Evolutionary conservation across 2,888 invertebrate genomes (phyloP), one percentile per base, ranked within the genome.

Genomic region (Abscondita cerata): DNA sequence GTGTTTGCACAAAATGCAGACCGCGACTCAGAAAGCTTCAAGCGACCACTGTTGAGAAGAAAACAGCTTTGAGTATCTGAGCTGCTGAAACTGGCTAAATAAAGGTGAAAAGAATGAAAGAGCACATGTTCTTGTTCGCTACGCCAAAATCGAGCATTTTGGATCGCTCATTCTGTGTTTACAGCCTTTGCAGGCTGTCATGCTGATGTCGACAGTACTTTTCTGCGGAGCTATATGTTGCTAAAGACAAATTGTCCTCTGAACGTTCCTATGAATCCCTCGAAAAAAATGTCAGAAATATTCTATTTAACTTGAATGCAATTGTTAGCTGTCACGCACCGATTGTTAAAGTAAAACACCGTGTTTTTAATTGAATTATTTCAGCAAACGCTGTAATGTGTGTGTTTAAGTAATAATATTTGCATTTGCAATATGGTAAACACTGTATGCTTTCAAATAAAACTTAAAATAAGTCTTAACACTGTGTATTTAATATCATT

Each of bases 41-140:
- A 33, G 31, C 9, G 13, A 20, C n/a, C 11, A 13, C 13, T 5
- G 9, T 31, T 8, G 9, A 13, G 2, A 16, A 12, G 11, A 12
- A 34, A 13, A n/a, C 51, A 68, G 87, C 95, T 68, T 96, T 2
- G 1, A 36, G 51, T 1, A 13, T 36, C 5, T 3, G 16, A 16
- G 16, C 25, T 13, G 18, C 41, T 11, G 12, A 52, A 0, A 13
- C 41, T n/a, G 40, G 41, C 13, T 2, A 52, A 25, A 20, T 13
- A 1, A 41, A 20, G 41, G 15, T 13, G 3, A 40, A 52, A n/a
- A 1, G 5, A 52, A 40, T 25, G 13, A 9, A 25, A 12, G 9
- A 41, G 52, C 40, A 41, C 1, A 1, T 1, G 9, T 8, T 11
- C 25, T 52, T 13, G 20, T 38, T 12, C 16, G 9, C 5, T 52